Evolutionary conservation across 1,140 invertebrate species (phyloP).

Genomic region (Leptinotarsa defecta): DNA sequence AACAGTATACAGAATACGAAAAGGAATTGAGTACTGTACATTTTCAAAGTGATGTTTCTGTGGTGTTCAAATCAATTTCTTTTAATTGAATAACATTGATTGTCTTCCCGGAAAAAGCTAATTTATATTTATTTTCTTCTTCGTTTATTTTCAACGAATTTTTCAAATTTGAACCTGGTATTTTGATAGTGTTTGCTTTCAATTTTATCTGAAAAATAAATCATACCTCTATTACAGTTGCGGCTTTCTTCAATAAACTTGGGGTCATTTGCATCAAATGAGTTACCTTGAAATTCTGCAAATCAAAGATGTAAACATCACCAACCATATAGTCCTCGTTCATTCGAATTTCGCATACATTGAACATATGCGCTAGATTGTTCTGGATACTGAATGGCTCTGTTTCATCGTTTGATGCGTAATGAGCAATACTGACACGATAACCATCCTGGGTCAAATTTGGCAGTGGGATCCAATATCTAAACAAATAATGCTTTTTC

Average conservation of each 20-base stretch:
- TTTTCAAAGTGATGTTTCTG: too few species aligned
- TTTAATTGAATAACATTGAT: too few species aligned
- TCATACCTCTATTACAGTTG: conserved; percentile 33
- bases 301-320: conserved; percentile 36
- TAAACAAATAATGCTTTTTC: conserved; percentile 7
- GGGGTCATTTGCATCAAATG: conserved; percentile 34
- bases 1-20: too few species aligned
- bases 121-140: too few species aligned
- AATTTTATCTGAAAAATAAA: too few species aligned
- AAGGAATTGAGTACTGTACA: too few species aligned
- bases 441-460: conserved; percentile 30
- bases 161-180: too few species aligned
- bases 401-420: background rate
- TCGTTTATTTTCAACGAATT: too few species aligned
- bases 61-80: too few species aligned
- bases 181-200: too few species aligned
- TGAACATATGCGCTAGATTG: conserved; percentile 34
- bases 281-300: conserved; percentile 27
- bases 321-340: conserved; percentile 32
- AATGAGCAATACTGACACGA: conserved; percentile 33
- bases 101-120: too few species aligned
- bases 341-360: conserved; percentile 36
- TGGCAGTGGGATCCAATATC: conserved; percentile 34
- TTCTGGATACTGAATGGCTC: conserved; percentile 31
- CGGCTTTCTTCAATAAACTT: conserved; percentile 28